Conservation (phyloP, 2,888 invertebrate species). For the Lamellibrachia satsuma region DNA sequence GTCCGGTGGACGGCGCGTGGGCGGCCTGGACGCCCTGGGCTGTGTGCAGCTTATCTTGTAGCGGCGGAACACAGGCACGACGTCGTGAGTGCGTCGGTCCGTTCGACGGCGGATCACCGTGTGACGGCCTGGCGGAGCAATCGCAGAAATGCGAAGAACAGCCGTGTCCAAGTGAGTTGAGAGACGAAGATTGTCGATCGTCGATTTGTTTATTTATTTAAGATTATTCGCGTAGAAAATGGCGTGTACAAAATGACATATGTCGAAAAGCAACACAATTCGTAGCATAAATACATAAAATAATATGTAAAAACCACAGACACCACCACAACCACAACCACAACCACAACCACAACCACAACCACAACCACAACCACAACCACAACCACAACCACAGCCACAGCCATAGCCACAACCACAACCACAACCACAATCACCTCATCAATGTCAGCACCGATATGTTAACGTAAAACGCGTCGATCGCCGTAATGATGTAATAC, state of each 20-base stretch:
- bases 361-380: no score
- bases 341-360: no score
- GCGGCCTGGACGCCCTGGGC: not conserved
- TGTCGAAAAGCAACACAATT: no score
- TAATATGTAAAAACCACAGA: no score
- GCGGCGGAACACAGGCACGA: not conserved
- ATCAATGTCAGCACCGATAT: not conserved
- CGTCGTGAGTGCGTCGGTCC: constrained; percentile 3
- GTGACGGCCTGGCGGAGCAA: not conserved
- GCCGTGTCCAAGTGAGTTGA: not conserved
- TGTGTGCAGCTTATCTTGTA: not conserved
- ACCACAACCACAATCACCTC: not conserved
- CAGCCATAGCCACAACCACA: no score
- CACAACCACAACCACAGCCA: no score
- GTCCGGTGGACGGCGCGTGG: not conserved
- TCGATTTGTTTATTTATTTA: not conserved
- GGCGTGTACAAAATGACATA: no score
- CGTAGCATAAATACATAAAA: no score
- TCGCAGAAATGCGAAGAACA: not conserved
- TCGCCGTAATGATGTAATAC: not conserved
- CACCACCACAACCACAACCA: no score
- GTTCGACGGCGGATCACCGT: not conserved
- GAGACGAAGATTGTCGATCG: not conserved
- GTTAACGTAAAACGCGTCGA: not conserved
- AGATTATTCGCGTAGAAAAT: not conserved